Base-by-base conservation (phyloP, 2,113 vertebrate species). In the Romanogobio albipinnatus region DNA sequence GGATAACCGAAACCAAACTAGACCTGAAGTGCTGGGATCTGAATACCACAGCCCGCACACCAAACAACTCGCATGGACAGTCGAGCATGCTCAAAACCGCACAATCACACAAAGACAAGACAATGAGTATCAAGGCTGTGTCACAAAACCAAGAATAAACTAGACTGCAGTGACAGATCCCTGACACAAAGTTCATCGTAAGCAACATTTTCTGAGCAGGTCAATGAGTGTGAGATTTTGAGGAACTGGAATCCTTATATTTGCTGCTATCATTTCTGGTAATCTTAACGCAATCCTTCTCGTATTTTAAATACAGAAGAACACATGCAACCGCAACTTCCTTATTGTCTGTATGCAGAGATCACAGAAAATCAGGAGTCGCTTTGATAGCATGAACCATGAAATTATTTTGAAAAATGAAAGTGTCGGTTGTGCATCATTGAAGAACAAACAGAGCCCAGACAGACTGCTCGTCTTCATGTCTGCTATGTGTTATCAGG, bases 401-500 rank as follows among this genome's bases (percentile, higher is more conserved):
- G 49, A 51, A 53, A 76, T 19, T 15, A 53, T 14, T 53, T 75
- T 53, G 8, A 76, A 76, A 51, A 76, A 33, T 76, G 26, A 76
- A 76, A 76, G 74, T 56, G 49, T 76, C 49, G 53, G 49, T 76
- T 56, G 47, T 33, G 73, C 73, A 53, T 76, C 47, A 4, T 33
- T 76, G 14, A 76, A 76, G 7, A 53, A 76, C 71, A 74, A n/a
- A 49, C 47, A 76, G 74, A 51, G 24, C 15, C 15, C 47, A 53
- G 74, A 76, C 26, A 76, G 74, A 53, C 49, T 76, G 15, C 74
- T 76, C 49, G 24, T 76, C 74, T 76, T 76, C 15, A 76, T 76
- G 49, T 76, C 74, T 76, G 74, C 26, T 33, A 53, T 76, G 45
- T 51, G 74, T 76, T 76, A 76, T 76, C 74, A 33, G 49, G 26